phyloP scores from a whole-genome alignment of 2,888 invertebrate species.

The Cheilosia soror region DNA sequence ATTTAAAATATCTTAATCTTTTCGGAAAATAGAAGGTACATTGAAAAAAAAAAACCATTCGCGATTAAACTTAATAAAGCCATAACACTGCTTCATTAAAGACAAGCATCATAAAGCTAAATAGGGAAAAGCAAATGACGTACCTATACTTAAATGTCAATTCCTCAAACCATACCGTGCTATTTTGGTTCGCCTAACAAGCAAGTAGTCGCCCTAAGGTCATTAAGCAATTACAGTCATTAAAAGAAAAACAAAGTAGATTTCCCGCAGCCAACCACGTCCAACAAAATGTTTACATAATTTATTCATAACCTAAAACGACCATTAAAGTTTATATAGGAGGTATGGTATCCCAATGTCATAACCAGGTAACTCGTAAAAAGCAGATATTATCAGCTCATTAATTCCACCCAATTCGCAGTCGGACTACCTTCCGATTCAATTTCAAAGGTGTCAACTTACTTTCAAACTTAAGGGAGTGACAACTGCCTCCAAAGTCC shows the following conservation, averaged over 20 bases:
- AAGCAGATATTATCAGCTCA: slow-evolving; percentile 42
- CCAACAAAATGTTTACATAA: background rate
- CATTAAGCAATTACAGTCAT: background rate
- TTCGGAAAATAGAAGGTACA: too few species aligned
- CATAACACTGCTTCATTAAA: too few species aligned
- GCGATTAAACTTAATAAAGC: too few species aligned
- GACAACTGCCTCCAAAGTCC: slow-evolving; percentile 11
- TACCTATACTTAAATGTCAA: too few species aligned
- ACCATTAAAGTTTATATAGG: background rate
- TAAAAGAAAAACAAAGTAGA: background rate
- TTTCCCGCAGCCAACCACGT: background rate
- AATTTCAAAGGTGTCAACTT: slow-evolving; percentile 41
- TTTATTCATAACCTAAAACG: slow-evolving; percentile 16
- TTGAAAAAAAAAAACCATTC: too few species aligned
- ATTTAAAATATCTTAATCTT: too few species aligned
- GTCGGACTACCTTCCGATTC: slow-evolving; percentile 26
- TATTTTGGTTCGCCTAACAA: too few species aligned
- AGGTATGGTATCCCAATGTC: slow-evolving; percentile 22
- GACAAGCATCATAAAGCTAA: too few species aligned
- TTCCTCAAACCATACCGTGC: too few species aligned
- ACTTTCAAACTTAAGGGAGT: slow-evolving; percentile 30
- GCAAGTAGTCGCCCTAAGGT: background rate
- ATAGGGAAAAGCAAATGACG: too few species aligned
- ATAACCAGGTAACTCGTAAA: slow-evolving; percentile 20
- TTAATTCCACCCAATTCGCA: slow-evolving; percentile 35